Evolutionary conservation across 2,888 invertebrate genomes (phyloP), one percentile per base, ranked within the genome.

Genomic region (Panzeria rudis): DNA sequence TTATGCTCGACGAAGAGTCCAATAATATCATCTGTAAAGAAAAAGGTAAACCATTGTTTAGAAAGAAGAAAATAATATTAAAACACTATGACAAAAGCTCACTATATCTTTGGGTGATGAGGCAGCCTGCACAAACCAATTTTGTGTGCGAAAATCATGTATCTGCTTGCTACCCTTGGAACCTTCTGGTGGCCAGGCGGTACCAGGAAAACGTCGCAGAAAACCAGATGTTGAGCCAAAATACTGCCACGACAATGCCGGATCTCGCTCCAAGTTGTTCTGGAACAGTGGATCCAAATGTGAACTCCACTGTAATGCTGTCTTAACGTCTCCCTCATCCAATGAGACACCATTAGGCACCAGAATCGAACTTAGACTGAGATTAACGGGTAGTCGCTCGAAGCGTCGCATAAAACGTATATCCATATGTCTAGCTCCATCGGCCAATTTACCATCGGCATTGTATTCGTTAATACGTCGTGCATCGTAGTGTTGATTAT

Each of bases 91-190:
- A 25, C 0, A 1, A 50, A 0, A 29, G 89, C 91, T 90, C 87
- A 98, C 96, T 89, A 99, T 94, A 93, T 99, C 99, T 93, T 99
- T 99, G 0, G 99, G 98, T 83, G 98, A 98, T 7, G 98, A 98
- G 15, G 99, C 98, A 0, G 98, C 98, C 88, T 98, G 97, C 13
- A 99, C 97, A 93, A 99, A 99, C 99, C 99, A 99, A 89, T 97
- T 96, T 59, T 98, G 96, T 13, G 97, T 95, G 44, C 99, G 95
- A 91, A 98, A 99, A 93, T 99, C 99, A 93, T 98, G 98, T 89
- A 99, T 95, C 87, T 95, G 95, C 78, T 96, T 95, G 87, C 95
- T 96, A 90, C 96, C 97, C 87, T 95, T 95, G 69, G 95, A 95
- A 88, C 96, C 96, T 92, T 96, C 95, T 29, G 96, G 96, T 20